These are phyloP conservation scores for Antechinus flavipes DNA, from an alignment of 2,113 vertebrate genomes.

Conservation along the genomic window DNA sequence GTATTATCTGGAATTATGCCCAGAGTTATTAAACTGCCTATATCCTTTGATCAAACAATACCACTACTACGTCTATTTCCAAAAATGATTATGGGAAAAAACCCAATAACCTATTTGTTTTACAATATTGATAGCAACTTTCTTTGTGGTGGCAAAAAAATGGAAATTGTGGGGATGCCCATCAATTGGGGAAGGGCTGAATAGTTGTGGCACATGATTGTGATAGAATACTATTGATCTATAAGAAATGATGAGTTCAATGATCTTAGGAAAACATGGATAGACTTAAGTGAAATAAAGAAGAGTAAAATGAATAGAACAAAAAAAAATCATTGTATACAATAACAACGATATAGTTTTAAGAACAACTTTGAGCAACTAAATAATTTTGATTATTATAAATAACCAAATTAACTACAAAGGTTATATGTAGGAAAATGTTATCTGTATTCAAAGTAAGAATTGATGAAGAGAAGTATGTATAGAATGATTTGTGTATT, in stretches of 20 bases:
- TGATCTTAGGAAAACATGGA: neutral
- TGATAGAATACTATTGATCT: neutral
- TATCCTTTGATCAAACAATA: neutral
- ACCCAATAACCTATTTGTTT: neutral
- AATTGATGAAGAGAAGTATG: neutral
- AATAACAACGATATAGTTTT: neutral
- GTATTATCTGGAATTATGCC: neutral
- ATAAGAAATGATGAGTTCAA: neutral
- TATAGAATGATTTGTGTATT: neutral
- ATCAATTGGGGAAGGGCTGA: neutral
- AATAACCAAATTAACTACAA: neutral
- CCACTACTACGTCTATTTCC: neutral
- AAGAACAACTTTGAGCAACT: neutral
- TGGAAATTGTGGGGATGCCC: no score
- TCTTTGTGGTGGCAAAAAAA: neutral
- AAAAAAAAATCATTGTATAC: neutral
- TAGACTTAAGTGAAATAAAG: neutral
- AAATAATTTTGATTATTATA: neutral
- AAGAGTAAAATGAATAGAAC: neutral
- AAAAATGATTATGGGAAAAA: neutral
- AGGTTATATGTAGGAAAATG: neutral
- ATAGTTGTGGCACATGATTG: neutral
- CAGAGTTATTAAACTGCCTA: neutral
- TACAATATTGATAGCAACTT: neutral
- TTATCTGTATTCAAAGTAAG: neutral